phyloP scores from a whole-genome alignment of 1,140 invertebrate species.

The Propsilocerus akamusi region DNA sequence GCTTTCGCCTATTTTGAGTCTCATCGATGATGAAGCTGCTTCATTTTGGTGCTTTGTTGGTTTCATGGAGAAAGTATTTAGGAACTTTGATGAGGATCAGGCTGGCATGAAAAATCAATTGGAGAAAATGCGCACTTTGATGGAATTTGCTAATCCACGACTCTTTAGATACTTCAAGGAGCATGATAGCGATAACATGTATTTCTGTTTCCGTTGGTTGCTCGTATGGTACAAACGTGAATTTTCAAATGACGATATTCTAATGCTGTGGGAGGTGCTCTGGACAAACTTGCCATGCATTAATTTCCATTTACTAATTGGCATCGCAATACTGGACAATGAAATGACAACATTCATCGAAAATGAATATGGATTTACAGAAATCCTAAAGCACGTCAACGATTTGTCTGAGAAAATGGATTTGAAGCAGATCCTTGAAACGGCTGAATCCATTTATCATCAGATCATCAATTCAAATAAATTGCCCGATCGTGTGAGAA shows the following conservation, averaged over 20 bases:
- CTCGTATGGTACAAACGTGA: slow-evolving; percentile 71
- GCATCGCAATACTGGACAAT: slow-evolving; percentile 75
- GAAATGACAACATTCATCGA: slow-evolving; percentile 74
- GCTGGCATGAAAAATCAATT: slow-evolving; percentile 92
- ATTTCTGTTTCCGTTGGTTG: slow-evolving; percentile 93
- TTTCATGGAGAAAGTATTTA: slow-evolving; percentile 91
- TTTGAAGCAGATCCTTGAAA: slow-evolving; percentile 54
- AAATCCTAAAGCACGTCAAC: slow-evolving; percentile 94
- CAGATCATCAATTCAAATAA: slow-evolving; percentile 53
- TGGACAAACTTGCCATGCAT: slow-evolving; percentile 84
- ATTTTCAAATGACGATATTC: slow-evolving; percentile 51
- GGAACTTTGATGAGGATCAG: slow-evolving; percentile 97
- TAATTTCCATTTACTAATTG: slow-evolving; percentile 86
- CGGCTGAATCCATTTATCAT: slow-evolving; percentile 76
- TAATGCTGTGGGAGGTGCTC: slow-evolving; percentile 64
- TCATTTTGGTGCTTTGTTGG: slow-evolving; percentile 99
- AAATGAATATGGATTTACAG: slow-evolving; percentile 83
- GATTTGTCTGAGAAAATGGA: slow-evolving; percentile 73
- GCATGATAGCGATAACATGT: slow-evolving; percentile 94
- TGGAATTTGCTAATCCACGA: slow-evolving; percentile 65
- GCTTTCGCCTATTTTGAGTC: slow-evolving; percentile 76
- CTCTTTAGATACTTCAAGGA: slow-evolving; percentile 71
- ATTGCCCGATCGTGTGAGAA: slow-evolving; percentile 43
- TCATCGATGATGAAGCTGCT: slow-evolving; percentile 85
- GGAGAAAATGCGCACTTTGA: slow-evolving; percentile 59